phyloP scores from a whole-genome alignment of 2,888 invertebrate species.

The Pogonocherus hispidulus region DNA sequence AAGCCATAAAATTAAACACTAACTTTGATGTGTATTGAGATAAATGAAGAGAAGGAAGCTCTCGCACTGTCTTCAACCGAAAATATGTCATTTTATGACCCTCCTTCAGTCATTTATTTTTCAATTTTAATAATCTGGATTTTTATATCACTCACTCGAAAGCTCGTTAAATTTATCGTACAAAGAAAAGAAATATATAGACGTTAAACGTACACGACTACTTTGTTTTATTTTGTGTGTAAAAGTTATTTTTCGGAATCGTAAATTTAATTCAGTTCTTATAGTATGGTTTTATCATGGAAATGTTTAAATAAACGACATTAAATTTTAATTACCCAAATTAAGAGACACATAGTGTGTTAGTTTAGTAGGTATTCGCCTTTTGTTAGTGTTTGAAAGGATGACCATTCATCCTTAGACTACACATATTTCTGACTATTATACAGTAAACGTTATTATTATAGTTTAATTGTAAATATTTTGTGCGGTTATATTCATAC shows the following conservation, averaged over 20 bases:
- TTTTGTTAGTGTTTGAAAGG: background rate
- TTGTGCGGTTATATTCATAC: too few species aligned
- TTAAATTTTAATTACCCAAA: slow-evolving; percentile 13
- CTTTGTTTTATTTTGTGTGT: slow-evolving; percentile 33
- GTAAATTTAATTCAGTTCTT: slow-evolving; percentile 11
- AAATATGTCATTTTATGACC: slow-evolving; percentile 47
- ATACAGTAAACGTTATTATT: too few species aligned
- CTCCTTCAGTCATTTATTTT: slow-evolving; percentile 31
- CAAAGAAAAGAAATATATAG: slow-evolving; percentile 28
- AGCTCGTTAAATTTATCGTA: slow-evolving; percentile 32
- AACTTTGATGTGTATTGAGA: slow-evolving; percentile 55
- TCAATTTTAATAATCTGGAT: slow-evolving; percentile 34
- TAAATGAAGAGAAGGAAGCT: slow-evolving; percentile 45
- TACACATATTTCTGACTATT: too few species aligned
- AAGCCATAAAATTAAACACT: slow-evolving; percentile 55
- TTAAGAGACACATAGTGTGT: background rate
- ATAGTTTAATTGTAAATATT: too few species aligned
- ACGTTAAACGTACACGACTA: slow-evolving; percentile 19
- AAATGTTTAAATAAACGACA: slow-evolving; percentile 9
- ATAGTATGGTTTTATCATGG: background rate
- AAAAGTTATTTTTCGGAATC: background rate
- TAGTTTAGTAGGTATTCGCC: background rate
- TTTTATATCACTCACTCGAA: slow-evolving; percentile 29
- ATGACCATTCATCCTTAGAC: background rate
- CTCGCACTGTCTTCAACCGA: slow-evolving; percentile 35